Percentiles rank a stretch among this genome's conserved stretches.
These are phyloP conservation scores for Chrysina gloriosa DNA, from an alignment of 2,888 invertebrate genomes.

Conservation along the genomic window DNA sequence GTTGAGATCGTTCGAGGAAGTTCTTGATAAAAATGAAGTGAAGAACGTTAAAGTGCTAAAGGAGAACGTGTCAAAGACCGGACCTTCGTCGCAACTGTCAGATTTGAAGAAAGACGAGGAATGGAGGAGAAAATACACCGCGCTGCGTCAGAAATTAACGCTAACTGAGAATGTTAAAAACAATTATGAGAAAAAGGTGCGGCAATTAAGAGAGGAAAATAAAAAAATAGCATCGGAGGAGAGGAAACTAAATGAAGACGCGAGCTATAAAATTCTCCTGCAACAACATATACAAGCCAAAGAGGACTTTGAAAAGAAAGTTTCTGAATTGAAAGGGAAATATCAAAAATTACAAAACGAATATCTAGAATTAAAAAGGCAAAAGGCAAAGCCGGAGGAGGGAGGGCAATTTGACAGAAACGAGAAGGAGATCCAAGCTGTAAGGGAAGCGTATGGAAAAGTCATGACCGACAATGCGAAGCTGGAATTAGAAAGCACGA, in stretches of 20 bases:
- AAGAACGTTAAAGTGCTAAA: slow-evolving; percentile 43
- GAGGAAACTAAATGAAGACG: slow-evolving; percentile 46
- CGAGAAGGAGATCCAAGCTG: slow-evolving; percentile 50
- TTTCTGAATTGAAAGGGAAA: slow-evolving; percentile 51
- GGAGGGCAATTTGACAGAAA: slow-evolving; percentile 39
- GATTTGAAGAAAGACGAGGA: slow-evolving; percentile 49
- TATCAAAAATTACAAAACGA: slow-evolving; percentile 51
- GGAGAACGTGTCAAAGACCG: slow-evolving; percentile 43
- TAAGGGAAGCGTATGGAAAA: slow-evolving; percentile 58
- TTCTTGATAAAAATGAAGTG: slow-evolving; percentile 34
- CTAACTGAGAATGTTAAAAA: slow-evolving; percentile 52
- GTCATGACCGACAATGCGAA: slow-evolving; percentile 58
- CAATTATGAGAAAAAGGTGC: slow-evolving; percentile 54
- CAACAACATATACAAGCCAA: slow-evolving; percentile 53
- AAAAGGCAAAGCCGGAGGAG: slow-evolving; percentile 36
- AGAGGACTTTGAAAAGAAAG: slow-evolving; percentile 51
- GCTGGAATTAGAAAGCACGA: slow-evolving; percentile 57
- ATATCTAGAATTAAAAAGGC: slow-evolving; percentile 42
- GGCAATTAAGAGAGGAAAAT: slow-evolving; percentile 56
- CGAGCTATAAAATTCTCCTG: slow-evolving; percentile 52
- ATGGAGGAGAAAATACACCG: slow-evolving; percentile 53
- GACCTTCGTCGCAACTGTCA: neutral
- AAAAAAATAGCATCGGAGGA: slow-evolving; percentile 45
- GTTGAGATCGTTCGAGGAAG: slow-evolving; percentile 46
- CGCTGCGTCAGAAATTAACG: slow-evolving; percentile 52